A percentile compares a stretch with the other conserved stretches of the same genome.
These are phyloP conservation scores for Lagopus leucura DNA, from an alignment of 2,113 vertebrate genomes.

Conservation along the genomic window DNA sequence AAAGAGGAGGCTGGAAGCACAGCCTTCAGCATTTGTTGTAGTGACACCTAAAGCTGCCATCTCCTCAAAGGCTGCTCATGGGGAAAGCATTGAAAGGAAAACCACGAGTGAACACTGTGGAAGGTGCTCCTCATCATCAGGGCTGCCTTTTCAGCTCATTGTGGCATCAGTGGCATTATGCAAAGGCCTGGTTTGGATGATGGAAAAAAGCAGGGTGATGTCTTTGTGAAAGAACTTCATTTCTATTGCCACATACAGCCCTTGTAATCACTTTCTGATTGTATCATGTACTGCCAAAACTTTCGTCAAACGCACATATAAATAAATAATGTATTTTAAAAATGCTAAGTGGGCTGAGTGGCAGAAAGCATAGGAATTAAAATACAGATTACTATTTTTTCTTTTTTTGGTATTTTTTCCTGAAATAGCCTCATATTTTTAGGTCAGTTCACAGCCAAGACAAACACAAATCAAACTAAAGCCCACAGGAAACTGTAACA, in stretches of 20 bases:
- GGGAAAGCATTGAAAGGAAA: neutral
- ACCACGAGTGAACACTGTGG: neutral
- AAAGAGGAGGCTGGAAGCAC: neutral
- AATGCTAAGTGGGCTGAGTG: constrained; percentile 18
- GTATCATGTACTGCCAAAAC: neutral
- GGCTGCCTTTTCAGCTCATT: neutral
- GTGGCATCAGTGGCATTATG: fast-evolving
- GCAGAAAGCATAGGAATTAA: neutral
- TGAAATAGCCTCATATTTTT: constrained; percentile 67
- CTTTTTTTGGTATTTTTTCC: constrained; percentile 15
- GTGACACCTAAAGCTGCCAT: neutral
- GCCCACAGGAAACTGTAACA: constrained; percentile 60
- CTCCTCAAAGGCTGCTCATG: neutral
- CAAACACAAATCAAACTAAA: constrained; percentile 61
- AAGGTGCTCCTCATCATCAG: neutral
- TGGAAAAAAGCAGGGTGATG: neutral
- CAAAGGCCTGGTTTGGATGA: neutral
- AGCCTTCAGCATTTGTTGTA: neutral
- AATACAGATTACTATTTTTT: neutral
- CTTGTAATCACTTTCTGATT: neutral
- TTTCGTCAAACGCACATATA: neutral
- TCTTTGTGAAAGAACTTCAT: neutral
- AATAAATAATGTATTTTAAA: neutral
- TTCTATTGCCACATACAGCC: neutral
- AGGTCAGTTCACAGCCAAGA: constrained; percentile 45